A percentile compares a stretch with the other conserved stretches of the same genome.
These are phyloP conservation scores for Helicoverpa zea DNA, from an alignment of 1,140 invertebrate genomes.

Conservation along the genomic window DNA sequence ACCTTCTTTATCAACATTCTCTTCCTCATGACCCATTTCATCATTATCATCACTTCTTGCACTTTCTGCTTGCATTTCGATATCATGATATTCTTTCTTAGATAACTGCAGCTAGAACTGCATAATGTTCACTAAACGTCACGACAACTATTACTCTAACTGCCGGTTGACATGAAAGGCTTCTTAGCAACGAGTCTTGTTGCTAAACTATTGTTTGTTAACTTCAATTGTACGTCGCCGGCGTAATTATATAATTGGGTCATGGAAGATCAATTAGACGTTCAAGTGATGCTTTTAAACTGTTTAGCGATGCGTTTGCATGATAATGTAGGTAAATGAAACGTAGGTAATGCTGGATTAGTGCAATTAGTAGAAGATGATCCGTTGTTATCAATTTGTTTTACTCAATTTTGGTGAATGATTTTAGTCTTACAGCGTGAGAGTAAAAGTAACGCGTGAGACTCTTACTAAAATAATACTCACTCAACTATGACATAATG, in stretches of 20 bases:
- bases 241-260: constrained; percentile 37
- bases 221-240: constrained; percentile 21
- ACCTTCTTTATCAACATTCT: too few relatives aligned
- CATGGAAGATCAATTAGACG: constrained; percentile 24
- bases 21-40: background rate
- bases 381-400: too few relatives aligned
- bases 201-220: constrained; percentile 44
- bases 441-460: too few relatives aligned
- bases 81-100: background rate
- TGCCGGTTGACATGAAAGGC: constrained; percentile 15
- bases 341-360: background rate
- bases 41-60: background rate
- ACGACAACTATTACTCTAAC: constrained; percentile 13
- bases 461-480: too few relatives aligned
- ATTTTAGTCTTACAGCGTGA: too few relatives aligned
- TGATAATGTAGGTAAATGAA: background rate
- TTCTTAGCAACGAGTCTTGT: constrained; percentile 1
- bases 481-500: too few relatives aligned
- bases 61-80: background rate
- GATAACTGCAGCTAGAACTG: background rate
- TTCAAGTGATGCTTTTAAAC: background rate
- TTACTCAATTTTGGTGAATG: too few relatives aligned
- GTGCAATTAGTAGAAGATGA: too few relatives aligned
- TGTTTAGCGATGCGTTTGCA: background rate
- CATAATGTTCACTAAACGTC: background rate